Evolutionary conservation across 2,797 vertebrate genomes (phyloP), one percentile per base, ranked within the genome.

Genomic region (Onychomys arenicola): DNA sequence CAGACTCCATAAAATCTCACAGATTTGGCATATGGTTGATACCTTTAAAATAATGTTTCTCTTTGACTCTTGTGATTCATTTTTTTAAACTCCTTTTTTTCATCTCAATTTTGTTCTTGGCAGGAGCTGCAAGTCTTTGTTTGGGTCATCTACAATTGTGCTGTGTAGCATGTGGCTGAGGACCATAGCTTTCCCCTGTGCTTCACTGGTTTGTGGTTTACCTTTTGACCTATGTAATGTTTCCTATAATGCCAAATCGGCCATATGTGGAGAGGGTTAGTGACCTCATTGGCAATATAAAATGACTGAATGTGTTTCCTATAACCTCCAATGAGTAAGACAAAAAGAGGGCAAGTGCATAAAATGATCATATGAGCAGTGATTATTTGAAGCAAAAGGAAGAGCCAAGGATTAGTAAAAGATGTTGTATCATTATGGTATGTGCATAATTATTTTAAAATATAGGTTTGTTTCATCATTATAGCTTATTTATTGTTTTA

Each of bases 181-280:
- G 81, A 89, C 10, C 6, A 14, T 5, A 69, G 43, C 52, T 85
- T 89, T 95, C 75, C 55, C 25, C 49, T 94, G 29, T 85, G 89
- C 13, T 32, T 95, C 63, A 43, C 77, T 93, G 71, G 69, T 57
- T 94, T 76, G 34, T 46, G 49, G 21, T 85, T 95, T 95, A 88
- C 80, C 63, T 95, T 95, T 96, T 96, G 95, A 95, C 84, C 84
- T 90, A 7, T 34, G 55, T 71, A 93, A 93, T 96, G 61, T 93
- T 95, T 96, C 80, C 52, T 75, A 7, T 85, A 93, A 96, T 94
- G 43, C 34, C 19, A 78, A 93, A 89, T 88, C 0, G 0, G 40
- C 73, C 81, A 87, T 80, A 61, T n/a, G 21, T 69, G n/a, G 55
- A 94, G 67, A 93, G 34, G 76, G 84, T 92, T 86, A 89, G 29